These are phyloP conservation scores for Nesidiocoris tenuis DNA, from an alignment of 2,888 invertebrate species.

Conservation along the genomic window DNA sequence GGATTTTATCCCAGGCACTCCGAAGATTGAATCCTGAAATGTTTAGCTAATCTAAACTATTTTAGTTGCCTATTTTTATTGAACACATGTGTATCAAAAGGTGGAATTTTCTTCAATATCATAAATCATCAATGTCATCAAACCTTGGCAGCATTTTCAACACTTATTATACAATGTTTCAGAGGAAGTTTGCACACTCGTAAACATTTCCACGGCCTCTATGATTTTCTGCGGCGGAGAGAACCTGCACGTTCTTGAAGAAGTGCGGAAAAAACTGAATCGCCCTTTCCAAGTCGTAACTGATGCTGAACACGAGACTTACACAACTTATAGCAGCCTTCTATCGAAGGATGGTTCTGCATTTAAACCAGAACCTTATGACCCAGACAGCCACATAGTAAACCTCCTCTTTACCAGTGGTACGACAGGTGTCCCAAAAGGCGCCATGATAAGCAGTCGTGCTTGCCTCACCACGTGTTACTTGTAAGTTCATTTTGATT, in stretches of 20 bases:
- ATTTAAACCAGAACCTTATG: constrained; percentile 2
- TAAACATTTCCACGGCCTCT: background rate
- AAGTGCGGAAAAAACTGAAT: background rate
- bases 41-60: too few species aligned
- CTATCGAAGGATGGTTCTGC: background rate
- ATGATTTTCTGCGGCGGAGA: background rate
- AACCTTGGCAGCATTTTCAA: too few species aligned
- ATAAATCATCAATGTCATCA: too few species aligned
- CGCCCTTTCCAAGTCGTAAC: background rate
- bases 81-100: too few species aligned
- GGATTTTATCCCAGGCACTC: too few species aligned
- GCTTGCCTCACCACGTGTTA: background rate
- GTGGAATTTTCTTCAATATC: too few species aligned
- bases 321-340: background rate
- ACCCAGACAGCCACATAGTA: constrained; percentile 9
- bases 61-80: too few species aligned
- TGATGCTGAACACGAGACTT: background rate
- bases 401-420: constrained; percentile 25
- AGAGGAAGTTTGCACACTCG: background rate
- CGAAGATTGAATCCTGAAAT: too few species aligned
- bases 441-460: constrained; percentile 8
- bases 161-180: too few species aligned
- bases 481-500: background rate
- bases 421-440: constrained; percentile 27
- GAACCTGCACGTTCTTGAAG: background rate